phyloP scores from a whole-genome alignment of 2,797 vertebrate genomes.

The Pipistrellus pipistrellus region DNA sequence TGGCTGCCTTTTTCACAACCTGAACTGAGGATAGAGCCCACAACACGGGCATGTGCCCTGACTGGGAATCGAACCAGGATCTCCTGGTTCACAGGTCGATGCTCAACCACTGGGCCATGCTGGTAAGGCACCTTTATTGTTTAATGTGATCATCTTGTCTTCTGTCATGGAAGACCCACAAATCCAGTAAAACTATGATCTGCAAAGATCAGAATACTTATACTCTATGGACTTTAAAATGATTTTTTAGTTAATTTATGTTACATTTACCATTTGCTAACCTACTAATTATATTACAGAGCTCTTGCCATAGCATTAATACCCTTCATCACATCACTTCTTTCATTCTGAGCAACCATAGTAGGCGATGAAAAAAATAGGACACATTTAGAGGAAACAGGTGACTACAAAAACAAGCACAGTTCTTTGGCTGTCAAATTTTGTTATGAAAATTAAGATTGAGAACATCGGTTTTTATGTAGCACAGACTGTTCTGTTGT shows the following conservation, averaged over 20 bases:
- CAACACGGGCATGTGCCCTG: too few relatives aligned
- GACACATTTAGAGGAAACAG: constrained; percentile 68
- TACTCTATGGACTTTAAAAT: not conserved
- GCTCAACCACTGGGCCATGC: too few relatives aligned
- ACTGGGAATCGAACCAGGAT: too few relatives aligned
- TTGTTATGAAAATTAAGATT: constrained; percentile 78
- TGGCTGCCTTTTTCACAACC: too few relatives aligned
- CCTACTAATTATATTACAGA: not conserved
- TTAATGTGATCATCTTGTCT: not conserved
- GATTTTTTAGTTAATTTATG: not conserved
- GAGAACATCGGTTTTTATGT: constrained; percentile 78
- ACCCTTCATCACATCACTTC: not conserved
- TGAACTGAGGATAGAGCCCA: too few relatives aligned
- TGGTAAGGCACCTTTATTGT: not conserved
- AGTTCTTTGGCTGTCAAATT: constrained; percentile 77
- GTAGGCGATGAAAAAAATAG: constrained; percentile 66
- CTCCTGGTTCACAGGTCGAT: too few relatives aligned
- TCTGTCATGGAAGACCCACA: not conserved
- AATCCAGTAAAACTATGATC: not conserved
- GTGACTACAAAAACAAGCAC: constrained; percentile 73
- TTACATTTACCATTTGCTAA: not conserved
- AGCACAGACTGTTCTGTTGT: constrained; percentile 77
- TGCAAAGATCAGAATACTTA: not conserved
- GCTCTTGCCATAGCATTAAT: not conserved
- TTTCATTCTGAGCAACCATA: constrained; percentile 48